Evolutionary conservation across 2,888 invertebrate genomes (phyloP), one percentile per base, ranked within the genome.

Genomic region (Drosophila robusta): DNA sequence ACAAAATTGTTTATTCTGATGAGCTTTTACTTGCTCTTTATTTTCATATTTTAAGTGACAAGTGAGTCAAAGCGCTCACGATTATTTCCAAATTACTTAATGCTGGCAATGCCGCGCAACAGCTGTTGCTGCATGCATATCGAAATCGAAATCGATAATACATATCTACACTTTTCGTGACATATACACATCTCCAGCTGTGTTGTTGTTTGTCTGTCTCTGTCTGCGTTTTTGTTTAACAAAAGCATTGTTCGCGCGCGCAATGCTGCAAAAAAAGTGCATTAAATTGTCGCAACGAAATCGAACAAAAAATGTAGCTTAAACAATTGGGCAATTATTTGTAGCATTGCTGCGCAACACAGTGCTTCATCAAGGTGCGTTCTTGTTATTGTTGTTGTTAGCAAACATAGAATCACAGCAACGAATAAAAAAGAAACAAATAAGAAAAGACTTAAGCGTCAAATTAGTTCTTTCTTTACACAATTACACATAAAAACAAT

Each of bases 201-300:
- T 87, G 82, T 83, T 83, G 83, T 83, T 83, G 82, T 87, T 82
- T 63, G 44, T 70, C 73, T 65, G 47, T 87, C 82, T 78, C 81
- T 83, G 71, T 83, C 85, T 71, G 55, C 65, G 63, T 60, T 74
- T 75, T 75, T 77, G 73, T 77, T 72, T 54, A 77, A 75, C 87
- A 87, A 83, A 83, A 83, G 87, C 85, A 60, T 81, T 76, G 75
- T 70, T 80, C 75, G 87, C 86, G 83, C 82, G 82, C 87, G 87
- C 82, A 82, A 87, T 78, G 87, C 71, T 47, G 29, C 24, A 61
- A 68, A 70, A 73, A 73, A 61, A 73, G 50, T 80, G 76, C 74
- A 81, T 45, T 42, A 58, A 78, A 67, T 62, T 46, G 38, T 49
- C 39, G 50, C 44, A 49, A 51, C 49, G 60, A 52, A 58, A 45